Percentiles rank a stretch among this genome's conserved stretches.
Evolutionary conservation across 2,888 invertebrate genomes (phyloP).

Genomic region (Agelastica alni): DNA sequence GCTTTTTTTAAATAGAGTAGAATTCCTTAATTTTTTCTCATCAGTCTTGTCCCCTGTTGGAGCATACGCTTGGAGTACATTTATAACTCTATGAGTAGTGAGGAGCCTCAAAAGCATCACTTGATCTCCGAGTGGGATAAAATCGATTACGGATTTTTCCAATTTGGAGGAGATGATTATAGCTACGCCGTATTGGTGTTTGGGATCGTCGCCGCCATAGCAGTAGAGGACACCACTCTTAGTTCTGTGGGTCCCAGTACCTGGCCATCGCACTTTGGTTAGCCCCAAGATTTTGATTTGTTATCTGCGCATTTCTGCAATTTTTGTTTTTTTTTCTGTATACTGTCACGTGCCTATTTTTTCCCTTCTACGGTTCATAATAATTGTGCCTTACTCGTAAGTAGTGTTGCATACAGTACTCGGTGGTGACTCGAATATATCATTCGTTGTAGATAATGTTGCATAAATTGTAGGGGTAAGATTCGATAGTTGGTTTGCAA

Average conservation of each 20-base stretch:
- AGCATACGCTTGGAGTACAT: background rate
- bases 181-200: conserved; percentile 22
- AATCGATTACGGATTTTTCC: background rate
- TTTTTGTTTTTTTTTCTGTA: too few relatives aligned
- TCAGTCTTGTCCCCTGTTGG: background rate
- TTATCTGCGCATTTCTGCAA: background rate
- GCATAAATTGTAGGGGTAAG: too few relatives aligned
- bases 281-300: background rate
- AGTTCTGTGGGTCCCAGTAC: conserved; percentile 9
- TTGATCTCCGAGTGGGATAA: background rate
- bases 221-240: conserved; percentile 21
- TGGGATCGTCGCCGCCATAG: conserved; percentile 16
- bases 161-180: conserved; percentile 6
- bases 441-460: too few relatives aligned
- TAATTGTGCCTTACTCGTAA: too few relatives aligned
- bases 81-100: background rate
- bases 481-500: too few relatives aligned
- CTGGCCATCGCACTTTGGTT: background rate
- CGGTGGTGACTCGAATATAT: too few relatives aligned
- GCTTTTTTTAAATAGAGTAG: too few relatives aligned
- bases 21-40: too few relatives aligned
- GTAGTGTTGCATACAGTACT: too few relatives aligned
- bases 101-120: background rate
- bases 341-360: too few relatives aligned
- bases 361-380: too few relatives aligned